These are phyloP conservation scores for Micromesistius poutassou DNA, from an alignment of 2,797 vertebrate species.

Conservation along the genomic window DNA sequence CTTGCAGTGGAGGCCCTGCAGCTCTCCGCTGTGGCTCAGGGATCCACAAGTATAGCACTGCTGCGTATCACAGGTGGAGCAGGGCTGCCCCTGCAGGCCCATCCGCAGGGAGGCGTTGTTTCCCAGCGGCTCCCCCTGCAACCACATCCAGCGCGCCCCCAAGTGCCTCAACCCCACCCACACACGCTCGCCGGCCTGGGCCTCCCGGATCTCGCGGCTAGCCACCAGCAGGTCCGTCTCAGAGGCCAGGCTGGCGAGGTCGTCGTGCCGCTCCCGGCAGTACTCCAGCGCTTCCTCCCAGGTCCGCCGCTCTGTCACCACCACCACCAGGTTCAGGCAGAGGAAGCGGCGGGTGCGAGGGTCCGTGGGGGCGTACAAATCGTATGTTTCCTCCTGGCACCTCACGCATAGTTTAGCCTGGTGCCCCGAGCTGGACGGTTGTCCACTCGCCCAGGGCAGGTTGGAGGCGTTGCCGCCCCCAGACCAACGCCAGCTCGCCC, in stretches of 20 bases:
- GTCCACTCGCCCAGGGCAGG: background rate
- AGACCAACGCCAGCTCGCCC: background rate
- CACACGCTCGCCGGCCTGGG: background rate
- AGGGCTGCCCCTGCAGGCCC: background rate
- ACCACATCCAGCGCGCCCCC: constrained; percentile 52
- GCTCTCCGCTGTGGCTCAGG: background rate
- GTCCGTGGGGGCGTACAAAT: background rate
- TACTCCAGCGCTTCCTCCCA: background rate
- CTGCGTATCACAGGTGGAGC: background rate
- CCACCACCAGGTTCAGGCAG: background rate
- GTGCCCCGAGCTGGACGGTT: background rate
- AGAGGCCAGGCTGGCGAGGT: constrained; percentile 12
- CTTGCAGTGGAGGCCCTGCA: background rate
- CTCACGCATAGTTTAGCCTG: background rate
- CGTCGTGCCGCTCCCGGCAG: background rate
- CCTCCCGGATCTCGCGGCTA: background rate
- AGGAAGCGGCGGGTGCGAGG: background rate
- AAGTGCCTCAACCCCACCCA: constrained; percentile 59
- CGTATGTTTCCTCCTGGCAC: background rate
- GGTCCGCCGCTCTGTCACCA: background rate
- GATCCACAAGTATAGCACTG: background rate
- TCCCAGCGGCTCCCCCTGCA: constrained; percentile 17
- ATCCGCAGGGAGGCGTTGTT: constrained; percentile 13
- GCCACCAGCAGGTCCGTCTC: constrained; percentile 2
- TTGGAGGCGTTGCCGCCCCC: background rate